phyloP scores from a whole-genome alignment of 35 echinoderm and acorn worm genomes.

The Ophioderma brevispina region DNA sequence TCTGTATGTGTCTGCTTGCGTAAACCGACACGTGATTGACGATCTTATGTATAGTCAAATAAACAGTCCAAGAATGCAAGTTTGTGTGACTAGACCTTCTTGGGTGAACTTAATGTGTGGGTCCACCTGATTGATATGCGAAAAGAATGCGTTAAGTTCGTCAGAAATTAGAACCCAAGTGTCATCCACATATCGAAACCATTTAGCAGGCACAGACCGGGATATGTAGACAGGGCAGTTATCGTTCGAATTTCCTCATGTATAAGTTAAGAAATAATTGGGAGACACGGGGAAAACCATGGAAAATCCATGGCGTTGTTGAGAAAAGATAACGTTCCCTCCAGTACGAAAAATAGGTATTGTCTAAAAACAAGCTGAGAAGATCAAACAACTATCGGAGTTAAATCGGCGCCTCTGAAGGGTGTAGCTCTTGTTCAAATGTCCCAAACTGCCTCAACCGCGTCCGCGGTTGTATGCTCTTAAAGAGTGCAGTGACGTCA shows the following conservation, averaged over 20 bases:
- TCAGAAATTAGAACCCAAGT: too few relatives aligned
- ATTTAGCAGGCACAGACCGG: too few relatives aligned
- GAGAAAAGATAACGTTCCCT: not conserved
- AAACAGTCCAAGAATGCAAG: too few relatives aligned
- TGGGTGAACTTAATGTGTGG: too few relatives aligned
- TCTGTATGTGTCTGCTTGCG: too few relatives aligned
- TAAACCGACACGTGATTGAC: too few relatives aligned
- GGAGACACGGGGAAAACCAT: not conserved
- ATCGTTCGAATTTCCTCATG: not conserved
- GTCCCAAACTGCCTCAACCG: not conserved
- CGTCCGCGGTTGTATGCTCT: not conserved
- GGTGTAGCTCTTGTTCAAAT: not conserved
- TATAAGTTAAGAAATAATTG: not conserved
- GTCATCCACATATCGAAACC: too few relatives aligned
- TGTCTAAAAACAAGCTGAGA: not conserved
- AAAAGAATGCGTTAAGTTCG: too few relatives aligned
- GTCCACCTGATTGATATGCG: too few relatives aligned
- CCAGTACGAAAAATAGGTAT: not conserved
- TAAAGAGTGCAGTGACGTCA: too few relatives aligned
- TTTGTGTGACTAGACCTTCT: too few relatives aligned
- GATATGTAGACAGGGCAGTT: not conserved
- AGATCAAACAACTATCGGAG: not conserved
- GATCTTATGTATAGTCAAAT: too few relatives aligned
- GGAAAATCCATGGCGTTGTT: not conserved
- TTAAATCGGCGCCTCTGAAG: not conserved